A percentile compares a stretch with the other conserved stretches of the same genome.
phyloP scores from a whole-genome alignment of 1,140 invertebrate species.

The Pseudomyrmex gracilis region DNA sequence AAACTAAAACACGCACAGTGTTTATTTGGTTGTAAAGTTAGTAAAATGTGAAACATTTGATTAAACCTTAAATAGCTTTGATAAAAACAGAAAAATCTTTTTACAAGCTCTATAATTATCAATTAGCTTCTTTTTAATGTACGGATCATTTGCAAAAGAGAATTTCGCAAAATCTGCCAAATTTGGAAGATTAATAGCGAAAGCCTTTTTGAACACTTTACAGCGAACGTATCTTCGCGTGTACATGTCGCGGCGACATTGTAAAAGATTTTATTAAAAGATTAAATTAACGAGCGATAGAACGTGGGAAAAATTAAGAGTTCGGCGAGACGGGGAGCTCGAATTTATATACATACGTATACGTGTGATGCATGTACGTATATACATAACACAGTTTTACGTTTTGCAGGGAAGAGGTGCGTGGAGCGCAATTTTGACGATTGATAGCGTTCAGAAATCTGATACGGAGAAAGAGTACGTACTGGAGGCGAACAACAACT shows the following conservation, averaged over 20 bases:
- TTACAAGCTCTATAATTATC: conserved; percentile 1
- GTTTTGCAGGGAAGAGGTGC: conserved; percentile 87
- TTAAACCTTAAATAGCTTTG: neutral
- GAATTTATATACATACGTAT: neutral
- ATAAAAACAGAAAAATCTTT: neutral
- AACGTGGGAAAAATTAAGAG: conserved; percentile 34
- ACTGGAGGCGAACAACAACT: conserved; percentile 88
- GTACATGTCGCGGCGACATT: conserved; percentile 3
- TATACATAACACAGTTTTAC: neutral
- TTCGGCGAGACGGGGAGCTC: neutral
- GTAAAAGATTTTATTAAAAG: conserved; percentile 41
- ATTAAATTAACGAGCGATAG: conserved; percentile 41
- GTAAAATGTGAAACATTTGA: neutral
- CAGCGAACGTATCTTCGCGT: conserved; percentile 13
- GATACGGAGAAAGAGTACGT: conserved; percentile 90
- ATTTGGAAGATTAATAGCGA: conserved; percentile 42
- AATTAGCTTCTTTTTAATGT: conserved; percentile 24
- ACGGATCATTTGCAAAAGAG: neutral
- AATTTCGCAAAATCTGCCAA: conserved; percentile 23
- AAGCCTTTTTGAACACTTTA: conserved; percentile 32
- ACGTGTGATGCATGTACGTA: too few relatives aligned
- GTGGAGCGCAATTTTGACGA: conserved; percentile 88
- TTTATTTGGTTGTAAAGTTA: neutral
- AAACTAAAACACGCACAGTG: neutral
- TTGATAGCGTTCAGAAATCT: conserved; percentile 89